phyloP scores from a whole-genome alignment of 1,140 invertebrate genomes.

The Neotoxoptera formosana region DNA sequence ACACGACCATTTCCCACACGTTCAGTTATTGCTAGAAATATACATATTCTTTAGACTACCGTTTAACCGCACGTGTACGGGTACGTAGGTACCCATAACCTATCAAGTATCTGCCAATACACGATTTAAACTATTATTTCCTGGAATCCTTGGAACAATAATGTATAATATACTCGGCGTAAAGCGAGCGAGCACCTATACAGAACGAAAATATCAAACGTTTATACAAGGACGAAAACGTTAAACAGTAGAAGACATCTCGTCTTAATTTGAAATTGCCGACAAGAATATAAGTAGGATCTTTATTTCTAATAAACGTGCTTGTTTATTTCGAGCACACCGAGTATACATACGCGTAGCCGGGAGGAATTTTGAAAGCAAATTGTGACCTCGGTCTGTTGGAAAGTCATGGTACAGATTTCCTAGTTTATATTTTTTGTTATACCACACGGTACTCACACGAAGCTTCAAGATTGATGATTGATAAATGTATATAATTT shows the following conservation, averaged over 20 bases:
- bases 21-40: background rate
- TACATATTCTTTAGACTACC: background rate
- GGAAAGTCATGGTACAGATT: background rate
- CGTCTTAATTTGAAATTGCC: background rate
- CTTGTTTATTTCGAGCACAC: background rate
- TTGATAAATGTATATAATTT: background rate
- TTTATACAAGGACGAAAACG: constrained; percentile 11
- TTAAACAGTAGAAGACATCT: background rate
- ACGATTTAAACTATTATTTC: constrained; percentile 17
- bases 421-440: background rate
- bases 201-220: background rate
- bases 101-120: background rate
- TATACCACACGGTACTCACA: background rate
- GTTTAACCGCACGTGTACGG: background rate
- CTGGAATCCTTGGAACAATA: constrained; percentile 45
- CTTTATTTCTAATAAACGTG: background rate
- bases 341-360: background rate
- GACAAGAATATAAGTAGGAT: background rate
- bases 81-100: too few relatives aligned
- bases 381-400: constrained; percentile 35
- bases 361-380: constrained; percentile 30
- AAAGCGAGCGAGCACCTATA: constrained; percentile 2
- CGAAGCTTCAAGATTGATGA: background rate
- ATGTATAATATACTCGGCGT: background rate
- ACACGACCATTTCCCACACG: background rate